phyloP scores from a whole-genome alignment of 2,113 vertebrate genomes.

The Istiophorus platypterus region DNA sequence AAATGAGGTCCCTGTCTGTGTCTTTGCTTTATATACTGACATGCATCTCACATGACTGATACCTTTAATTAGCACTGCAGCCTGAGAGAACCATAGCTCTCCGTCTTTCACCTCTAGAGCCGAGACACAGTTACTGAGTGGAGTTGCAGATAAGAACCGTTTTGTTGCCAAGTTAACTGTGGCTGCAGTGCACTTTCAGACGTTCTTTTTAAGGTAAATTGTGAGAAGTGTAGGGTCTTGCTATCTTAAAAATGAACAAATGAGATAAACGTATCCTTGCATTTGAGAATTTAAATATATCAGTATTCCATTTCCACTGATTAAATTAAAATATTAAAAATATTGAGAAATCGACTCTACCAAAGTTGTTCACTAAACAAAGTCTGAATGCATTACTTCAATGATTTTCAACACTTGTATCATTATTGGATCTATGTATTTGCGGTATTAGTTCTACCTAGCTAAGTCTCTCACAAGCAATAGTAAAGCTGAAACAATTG shows the following conservation, averaged over 20 bases:
- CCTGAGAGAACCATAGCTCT: slow-evolving; percentile 61
- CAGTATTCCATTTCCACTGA: background rate
- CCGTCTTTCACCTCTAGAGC: slow-evolving; percentile 58
- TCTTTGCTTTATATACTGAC: slow-evolving; percentile 72
- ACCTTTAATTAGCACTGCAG: slow-evolving; percentile 78
- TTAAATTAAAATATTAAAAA: background rate
- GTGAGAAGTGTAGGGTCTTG: slow-evolving; percentile 15
- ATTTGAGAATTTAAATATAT: background rate
- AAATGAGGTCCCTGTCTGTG: slow-evolving; percentile 67
- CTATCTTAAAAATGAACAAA: slow-evolving; percentile 8
- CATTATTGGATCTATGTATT: background rate
- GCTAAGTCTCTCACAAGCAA: background rate
- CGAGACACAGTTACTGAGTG: slow-evolving; percentile 42
- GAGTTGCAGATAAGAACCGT: slow-evolving; percentile 41
- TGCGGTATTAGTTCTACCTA: background rate
- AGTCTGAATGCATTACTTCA: background rate
- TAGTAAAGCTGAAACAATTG: background rate
- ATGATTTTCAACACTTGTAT: background rate
- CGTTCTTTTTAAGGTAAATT: slow-evolving; percentile 27
- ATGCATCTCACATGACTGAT: slow-evolving; percentile 76
- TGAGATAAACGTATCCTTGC: background rate
- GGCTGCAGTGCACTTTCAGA: slow-evolving; percentile 3
- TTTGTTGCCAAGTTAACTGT: slow-evolving; percentile 49
- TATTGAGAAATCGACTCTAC: background rate
- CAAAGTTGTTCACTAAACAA: background rate